phyloP scores from a whole-genome alignment of 92 coral and sea anemone species.

The Porites rus region DNA sequence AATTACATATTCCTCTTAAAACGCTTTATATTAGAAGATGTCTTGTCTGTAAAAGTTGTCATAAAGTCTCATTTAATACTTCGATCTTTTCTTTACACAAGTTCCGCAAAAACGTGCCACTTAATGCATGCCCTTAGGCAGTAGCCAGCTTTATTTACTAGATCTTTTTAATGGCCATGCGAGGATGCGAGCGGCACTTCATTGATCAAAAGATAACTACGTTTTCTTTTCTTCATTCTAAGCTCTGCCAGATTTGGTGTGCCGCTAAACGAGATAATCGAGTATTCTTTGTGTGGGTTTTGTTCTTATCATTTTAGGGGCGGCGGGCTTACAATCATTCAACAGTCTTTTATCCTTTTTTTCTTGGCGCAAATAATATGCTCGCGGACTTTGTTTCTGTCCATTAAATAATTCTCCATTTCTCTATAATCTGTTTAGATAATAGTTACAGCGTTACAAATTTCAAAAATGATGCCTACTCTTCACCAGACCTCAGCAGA shows the following conservation, averaged over 20 bases:
- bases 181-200: slow-evolving; percentile 33
- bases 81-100: background rate
- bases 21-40: slow-evolving; percentile 39
- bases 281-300: slow-evolving; percentile 12
- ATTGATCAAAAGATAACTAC: slow-evolving; percentile 42
- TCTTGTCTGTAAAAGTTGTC: slow-evolving; percentile 22
- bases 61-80: slow-evolving; percentile 12
- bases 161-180: slow-evolving; percentile 44
- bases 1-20: slow-evolving; percentile 32
- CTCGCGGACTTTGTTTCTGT: slow-evolving; percentile 13
- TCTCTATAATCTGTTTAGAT: background rate
- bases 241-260: slow-evolving; percentile 27
- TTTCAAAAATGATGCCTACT: background rate
- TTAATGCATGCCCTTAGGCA: slow-evolving; percentile 37
- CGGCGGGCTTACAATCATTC: slow-evolving; percentile 5
- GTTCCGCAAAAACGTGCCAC: slow-evolving; percentile 21
- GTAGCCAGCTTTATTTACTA: slow-evolving; percentile 20
- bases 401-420: slow-evolving; percentile 27
- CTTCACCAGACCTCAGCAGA: slow-evolving; percentile 88
- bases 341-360: slow-evolving; percentile 9
- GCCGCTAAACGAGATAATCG: slow-evolving; percentile 18
- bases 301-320: slow-evolving; percentile 1
- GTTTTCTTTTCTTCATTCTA: slow-evolving; percentile 25
- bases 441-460: background rate
- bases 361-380: background rate